A percentile compares a stretch with the other conserved stretches of the same genome.
Evolutionary conservation across 2,888 invertebrate species (phyloP).

Genomic region (Nowickia ferox): DNA sequence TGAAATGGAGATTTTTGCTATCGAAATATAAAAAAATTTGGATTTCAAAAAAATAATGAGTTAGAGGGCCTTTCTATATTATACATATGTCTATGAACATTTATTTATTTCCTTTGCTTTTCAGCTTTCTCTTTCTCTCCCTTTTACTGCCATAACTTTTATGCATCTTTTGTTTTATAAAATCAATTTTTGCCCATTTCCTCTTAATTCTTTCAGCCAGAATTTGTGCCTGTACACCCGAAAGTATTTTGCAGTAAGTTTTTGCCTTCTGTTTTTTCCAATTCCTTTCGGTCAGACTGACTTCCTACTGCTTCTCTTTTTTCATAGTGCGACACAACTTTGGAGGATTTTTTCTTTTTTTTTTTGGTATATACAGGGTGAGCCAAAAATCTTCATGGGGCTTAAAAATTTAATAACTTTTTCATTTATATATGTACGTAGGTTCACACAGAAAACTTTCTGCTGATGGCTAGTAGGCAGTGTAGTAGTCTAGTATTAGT

Average conservation of each 20-base stretch:
- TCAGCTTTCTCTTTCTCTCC: constrained; percentile 40
- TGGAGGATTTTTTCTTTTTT: constrained; percentile 1
- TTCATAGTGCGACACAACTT: constrained; percentile 14
- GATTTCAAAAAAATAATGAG: too few relatives aligned
- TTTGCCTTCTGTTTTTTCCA: constrained; percentile 27
- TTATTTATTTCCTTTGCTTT: constrained; percentile 31
- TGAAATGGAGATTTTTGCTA: too few relatives aligned
- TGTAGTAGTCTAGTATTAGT: too few relatives aligned
- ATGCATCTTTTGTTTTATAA: constrained; percentile 60
- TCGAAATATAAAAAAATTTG: too few relatives aligned
- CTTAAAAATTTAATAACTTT: too few relatives aligned
- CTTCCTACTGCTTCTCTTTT: constrained; percentile 45
- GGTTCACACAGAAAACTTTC: too few relatives aligned
- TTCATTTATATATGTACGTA: too few relatives aligned
- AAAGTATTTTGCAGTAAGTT: constrained; percentile 11
- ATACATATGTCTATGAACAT: background rate
- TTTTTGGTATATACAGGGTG: background rate
- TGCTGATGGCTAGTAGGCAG: too few relatives aligned
- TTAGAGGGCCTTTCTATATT: too few relatives aligned
- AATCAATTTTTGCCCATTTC: constrained; percentile 21
- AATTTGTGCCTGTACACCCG: constrained; percentile 22
- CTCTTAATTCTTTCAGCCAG: background rate
- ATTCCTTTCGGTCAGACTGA: constrained; percentile 47
- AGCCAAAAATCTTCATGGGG: too few relatives aligned
- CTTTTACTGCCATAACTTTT: constrained; percentile 55